Base-by-base conservation (phyloP, 2,888 invertebrate species). In the Ophonus ardosiacus region DNA sequence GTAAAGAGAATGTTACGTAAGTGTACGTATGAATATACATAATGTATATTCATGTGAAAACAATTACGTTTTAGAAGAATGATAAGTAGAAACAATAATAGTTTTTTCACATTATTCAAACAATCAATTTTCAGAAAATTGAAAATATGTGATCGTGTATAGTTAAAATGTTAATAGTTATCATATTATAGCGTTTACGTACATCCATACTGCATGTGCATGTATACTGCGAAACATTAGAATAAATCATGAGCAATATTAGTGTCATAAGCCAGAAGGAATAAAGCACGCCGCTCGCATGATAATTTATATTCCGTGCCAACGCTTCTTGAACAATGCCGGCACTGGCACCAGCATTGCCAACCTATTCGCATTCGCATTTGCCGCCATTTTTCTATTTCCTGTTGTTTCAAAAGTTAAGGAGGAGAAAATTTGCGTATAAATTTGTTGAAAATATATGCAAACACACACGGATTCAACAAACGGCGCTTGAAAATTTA, bases 311-410 rank as follows among this genome's bases (percentile, higher is more conserved):
- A 56, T 17, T 8, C 57, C 8, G 18, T 31, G 17, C 21, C n/a
- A 81, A 57, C 71, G 68, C 71, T 81, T 68, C 51, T 71, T 81
- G 81, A 81, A 81, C 81, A 81, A 81, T 81, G 81, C 81, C 71
- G 57, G 59, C 78, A 31, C 81, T 51, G 57, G 59, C 78, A 31
- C 31, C 59, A 6, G 5, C 78, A 57, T 8, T 31, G 59, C 78
- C 78, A 31, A 57, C 51, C 24, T 78, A 56, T 10, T 21, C 24
- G 18, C 10, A 8, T 51, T 13, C 43, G 43, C 5, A 40, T n/a
- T n/a, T 18, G 18, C 10, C 21, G 21, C 31, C 31, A 31, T 31
- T 31, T 31, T 31, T 31, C 31, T 31, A 31, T 31, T 63, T 63
- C 21, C 21, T 63, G 24, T 63, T 24, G 24, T 68, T 68, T 68